Percentiles rank a stretch among this genome's conserved stretches.
Evolutionary conservation across 2,888 invertebrate genomes (phyloP).

Genomic region (Eustalomyia histrio): DNA sequence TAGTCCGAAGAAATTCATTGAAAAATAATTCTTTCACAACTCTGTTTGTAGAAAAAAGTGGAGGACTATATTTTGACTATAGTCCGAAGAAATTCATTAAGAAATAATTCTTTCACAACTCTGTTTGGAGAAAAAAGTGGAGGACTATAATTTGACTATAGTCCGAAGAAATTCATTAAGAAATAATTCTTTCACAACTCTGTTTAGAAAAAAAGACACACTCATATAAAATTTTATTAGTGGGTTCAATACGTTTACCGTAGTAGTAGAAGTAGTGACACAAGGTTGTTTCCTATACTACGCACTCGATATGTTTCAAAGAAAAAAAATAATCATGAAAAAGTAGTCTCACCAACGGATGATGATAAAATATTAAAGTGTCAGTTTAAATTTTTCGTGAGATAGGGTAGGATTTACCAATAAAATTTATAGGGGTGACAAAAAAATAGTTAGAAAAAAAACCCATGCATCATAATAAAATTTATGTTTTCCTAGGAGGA

Average conservation of each 20-base stretch:
- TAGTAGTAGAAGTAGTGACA: slow-evolving; percentile 45
- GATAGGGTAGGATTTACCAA: background rate
- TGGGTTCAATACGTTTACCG: slow-evolving; percentile 13
- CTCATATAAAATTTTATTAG: background rate
- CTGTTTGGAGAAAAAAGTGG: background rate
- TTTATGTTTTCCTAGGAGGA: too few species aligned
- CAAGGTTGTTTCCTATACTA: slow-evolving; percentile 46
- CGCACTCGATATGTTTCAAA: slow-evolving; percentile 5
- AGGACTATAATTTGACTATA: too few species aligned
- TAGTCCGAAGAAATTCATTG: too few species aligned
- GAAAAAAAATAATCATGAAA: background rate
- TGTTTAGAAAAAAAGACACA: background rate
- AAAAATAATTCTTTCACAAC: too few species aligned
- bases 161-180: too few species aligned
- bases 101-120: too few species aligned
- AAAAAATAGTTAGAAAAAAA: background rate
- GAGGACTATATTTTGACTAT: too few species aligned
- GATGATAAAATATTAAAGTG: background rate
- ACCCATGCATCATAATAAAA: too few species aligned
- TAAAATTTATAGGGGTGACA: too few species aligned
- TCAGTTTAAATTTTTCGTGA: background rate
- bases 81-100: too few species aligned
- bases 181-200: background rate
- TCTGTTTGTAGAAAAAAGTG: too few species aligned
- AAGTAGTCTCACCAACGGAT: background rate